phyloP scores from a whole-genome alignment of 2,888 invertebrate genomes.

The Hanleya hanleyi region DNA sequence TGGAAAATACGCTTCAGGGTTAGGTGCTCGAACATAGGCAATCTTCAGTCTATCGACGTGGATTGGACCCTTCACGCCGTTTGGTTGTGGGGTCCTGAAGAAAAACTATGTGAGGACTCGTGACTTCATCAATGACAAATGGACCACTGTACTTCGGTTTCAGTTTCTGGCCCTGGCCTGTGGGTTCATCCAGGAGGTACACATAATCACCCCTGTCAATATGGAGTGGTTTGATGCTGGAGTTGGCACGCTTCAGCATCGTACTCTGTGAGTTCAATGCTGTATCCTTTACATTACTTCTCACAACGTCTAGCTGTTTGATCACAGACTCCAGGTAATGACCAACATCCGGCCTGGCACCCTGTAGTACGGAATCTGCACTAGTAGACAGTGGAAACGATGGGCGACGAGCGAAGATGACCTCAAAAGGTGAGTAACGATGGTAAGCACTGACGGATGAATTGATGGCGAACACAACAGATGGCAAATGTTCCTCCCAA shows the following conservation, averaged over 20 bases:
- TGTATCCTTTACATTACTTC: not conserved
- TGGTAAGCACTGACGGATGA: not conserved
- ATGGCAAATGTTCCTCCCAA: not conserved
- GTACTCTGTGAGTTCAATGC: conserved; percentile 8
- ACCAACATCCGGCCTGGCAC: not conserved
- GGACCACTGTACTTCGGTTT: conserved; percentile 32
- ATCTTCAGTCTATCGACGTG: conserved; percentile 38
- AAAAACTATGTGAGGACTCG: conserved; percentile 28
- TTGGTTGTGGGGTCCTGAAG: conserved; percentile 17
- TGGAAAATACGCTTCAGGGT: conserved; percentile 25
- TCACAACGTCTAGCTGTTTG: not conserved
- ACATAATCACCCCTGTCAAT: conserved; percentile 37
- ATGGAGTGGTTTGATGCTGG: conserved; percentile 1
- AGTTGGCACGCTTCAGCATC: conserved; percentile 19
- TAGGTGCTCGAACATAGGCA: conserved; percentile 34
- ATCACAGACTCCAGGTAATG: not conserved
- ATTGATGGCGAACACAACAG: conserved; percentile 7
- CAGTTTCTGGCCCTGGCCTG: conserved; percentile 31
- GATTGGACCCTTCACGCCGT: conserved; percentile 20
- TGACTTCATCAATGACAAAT: conserved; percentile 28
- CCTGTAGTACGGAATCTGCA: not conserved
- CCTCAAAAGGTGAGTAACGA: conserved; percentile 5
- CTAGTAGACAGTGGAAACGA: not conserved
- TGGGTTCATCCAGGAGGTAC: conserved; percentile 27
- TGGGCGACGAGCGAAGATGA: conserved; percentile 13